A percentile compares a stretch with the other conserved stretches of the same genome.
Evolutionary conservation across 2,888 invertebrate genomes (phyloP).

Genomic region (Zygothrica quintamaculata): DNA sequence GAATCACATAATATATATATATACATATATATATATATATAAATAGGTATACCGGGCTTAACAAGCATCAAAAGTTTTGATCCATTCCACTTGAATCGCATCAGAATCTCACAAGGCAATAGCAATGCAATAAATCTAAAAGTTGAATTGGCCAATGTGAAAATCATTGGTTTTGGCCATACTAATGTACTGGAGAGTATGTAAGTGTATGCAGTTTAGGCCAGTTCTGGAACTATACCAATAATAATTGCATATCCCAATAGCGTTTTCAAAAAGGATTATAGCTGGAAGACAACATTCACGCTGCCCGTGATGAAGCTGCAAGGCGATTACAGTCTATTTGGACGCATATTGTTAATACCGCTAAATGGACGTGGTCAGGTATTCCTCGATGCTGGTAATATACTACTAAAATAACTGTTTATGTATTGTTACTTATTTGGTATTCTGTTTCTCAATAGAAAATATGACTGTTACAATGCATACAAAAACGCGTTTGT

Average conservation of each 20-base stretch:
- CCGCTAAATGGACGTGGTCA: conserved; percentile 88
- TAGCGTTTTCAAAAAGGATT: conserved; percentile 89
- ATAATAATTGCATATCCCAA: conserved; percentile 47
- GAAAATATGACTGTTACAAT: conserved; percentile 89
- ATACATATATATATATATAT: background rate
- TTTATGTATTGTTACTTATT: background rate
- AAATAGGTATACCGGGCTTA: conserved; percentile 82
- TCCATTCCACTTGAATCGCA: conserved; percentile 88
- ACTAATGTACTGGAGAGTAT: conserved; percentile 88
- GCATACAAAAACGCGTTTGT: conserved; percentile 88
- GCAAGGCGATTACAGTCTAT: conserved; percentile 88
- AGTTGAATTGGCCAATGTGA: conserved; percentile 89
- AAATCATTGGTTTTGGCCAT: conserved; percentile 88
- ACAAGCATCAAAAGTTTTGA: conserved; percentile 87
- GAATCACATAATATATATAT: background rate
- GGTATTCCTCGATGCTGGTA: conserved; percentile 90
- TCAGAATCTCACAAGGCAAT: conserved; percentile 89
- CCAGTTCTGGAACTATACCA: no score
- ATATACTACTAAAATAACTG: no score
- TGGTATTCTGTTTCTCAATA: conserved; percentile 71
- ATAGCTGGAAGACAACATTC: conserved; percentile 89
- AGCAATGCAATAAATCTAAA: conserved; percentile 90
- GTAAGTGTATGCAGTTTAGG: conserved; percentile 82
- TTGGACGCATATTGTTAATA: conserved; percentile 89
- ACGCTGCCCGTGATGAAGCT: conserved; percentile 88